phyloP scores from a whole-genome alignment of 2,888 invertebrate species.

The Coronaproctus castanopsis region DNA sequence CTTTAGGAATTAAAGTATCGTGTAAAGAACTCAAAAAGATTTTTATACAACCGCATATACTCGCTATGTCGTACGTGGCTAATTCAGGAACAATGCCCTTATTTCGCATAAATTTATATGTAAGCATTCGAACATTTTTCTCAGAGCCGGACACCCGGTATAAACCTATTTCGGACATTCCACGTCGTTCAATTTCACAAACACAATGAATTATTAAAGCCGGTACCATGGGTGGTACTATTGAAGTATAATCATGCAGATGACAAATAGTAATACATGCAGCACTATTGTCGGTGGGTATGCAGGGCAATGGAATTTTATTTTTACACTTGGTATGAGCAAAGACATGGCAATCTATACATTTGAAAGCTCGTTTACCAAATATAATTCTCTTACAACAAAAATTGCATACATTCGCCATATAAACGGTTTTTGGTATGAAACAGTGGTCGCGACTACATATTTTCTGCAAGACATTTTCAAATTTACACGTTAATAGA shows the following conservation, averaged over 20 bases:
- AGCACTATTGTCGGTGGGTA: constrained; percentile 24
- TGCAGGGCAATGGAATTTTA: constrained; percentile 63
- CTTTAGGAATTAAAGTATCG: constrained; percentile 69
- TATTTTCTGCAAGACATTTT: neutral
- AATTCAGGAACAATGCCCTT: constrained; percentile 50
- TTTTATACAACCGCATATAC: constrained; percentile 81
- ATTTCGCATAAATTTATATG: constrained; percentile 32
- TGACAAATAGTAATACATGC: neutral
- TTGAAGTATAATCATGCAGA: constrained; percentile 56
- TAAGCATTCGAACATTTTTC: constrained; percentile 61
- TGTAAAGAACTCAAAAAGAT: constrained; percentile 71
- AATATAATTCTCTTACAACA: constrained; percentile 48
- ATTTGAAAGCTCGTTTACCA: constrained; percentile 61
- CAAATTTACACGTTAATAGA: neutral
- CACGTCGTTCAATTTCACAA: constrained; percentile 79
- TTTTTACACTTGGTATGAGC: constrained; percentile 47
- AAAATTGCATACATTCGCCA: neutral
- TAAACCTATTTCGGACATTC: constrained; percentile 66
- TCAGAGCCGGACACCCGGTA: constrained; percentile 82
- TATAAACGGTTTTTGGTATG: neutral
- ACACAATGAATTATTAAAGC: constrained; percentile 81
- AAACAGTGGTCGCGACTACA: neutral
- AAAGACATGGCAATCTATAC: constrained; percentile 61
- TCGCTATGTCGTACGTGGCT: constrained; percentile 53
- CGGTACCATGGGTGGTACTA: constrained; percentile 76